phyloP scores from a whole-genome alignment of 2,888 invertebrate species.

The Spilarctia lutea region DNA sequence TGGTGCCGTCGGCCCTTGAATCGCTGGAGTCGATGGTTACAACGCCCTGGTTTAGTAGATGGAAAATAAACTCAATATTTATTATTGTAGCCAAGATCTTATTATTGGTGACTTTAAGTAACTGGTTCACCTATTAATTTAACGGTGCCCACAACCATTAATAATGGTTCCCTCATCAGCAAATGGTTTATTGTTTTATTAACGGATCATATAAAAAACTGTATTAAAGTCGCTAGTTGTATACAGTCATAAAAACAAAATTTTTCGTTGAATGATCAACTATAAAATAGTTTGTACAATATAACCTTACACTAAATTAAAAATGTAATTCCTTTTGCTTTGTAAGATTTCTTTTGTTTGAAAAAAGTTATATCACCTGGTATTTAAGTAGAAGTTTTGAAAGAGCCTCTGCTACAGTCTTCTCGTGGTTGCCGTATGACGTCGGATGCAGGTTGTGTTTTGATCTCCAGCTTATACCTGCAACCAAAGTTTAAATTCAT shows the following conservation, averaged over 20 bases:
- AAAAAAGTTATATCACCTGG: slow-evolving; percentile 60
- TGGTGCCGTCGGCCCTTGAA: slow-evolving; percentile 81
- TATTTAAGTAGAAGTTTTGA: slow-evolving; percentile 77
- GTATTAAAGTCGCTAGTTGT: too few relatives aligned
- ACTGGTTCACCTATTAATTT: too few relatives aligned
- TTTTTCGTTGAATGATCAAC: too few relatives aligned
- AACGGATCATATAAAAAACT: too few relatives aligned
- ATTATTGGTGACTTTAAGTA: too few relatives aligned
- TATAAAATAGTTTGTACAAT: too few relatives aligned
- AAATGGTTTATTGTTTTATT: too few relatives aligned
- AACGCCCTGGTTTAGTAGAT: slow-evolving; percentile 56
- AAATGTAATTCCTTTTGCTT: too few relatives aligned
- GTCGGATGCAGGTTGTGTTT: slow-evolving; percentile 73
- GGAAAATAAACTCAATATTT: background rate
- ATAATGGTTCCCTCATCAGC: too few relatives aligned
- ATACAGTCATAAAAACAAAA: too few relatives aligned
- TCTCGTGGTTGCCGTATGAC: slow-evolving; percentile 56
- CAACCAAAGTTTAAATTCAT: slow-evolving; percentile 16
- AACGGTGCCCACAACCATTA: too few relatives aligned
- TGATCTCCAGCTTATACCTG: slow-evolving; percentile 83
- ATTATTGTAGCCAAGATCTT: too few relatives aligned
- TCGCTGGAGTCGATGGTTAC: slow-evolving; percentile 68
- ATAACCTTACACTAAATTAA: background rate
- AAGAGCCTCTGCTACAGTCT: slow-evolving; percentile 71
- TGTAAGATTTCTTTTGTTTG: background rate